These are phyloP conservation scores for Dasypus novemcinctus DNA, from an alignment of 2,113 vertebrate species.

Conservation along the genomic window DNA sequence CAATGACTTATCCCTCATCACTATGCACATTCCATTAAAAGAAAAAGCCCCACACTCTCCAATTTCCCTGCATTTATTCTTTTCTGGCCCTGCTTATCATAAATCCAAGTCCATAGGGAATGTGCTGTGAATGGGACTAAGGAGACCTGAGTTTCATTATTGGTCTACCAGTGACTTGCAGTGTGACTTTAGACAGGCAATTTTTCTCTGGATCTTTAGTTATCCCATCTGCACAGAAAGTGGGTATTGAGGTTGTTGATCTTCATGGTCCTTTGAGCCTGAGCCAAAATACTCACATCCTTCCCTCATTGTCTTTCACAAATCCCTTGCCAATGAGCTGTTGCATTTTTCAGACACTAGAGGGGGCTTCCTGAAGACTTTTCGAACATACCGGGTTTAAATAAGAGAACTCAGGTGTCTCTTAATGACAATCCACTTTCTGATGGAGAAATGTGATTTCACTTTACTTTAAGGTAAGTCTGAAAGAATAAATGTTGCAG, in stretches of 20 bases:
- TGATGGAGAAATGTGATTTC: neutral
- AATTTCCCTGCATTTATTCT: neutral
- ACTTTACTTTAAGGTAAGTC: neutral
- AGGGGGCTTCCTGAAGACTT: slow-evolving; percentile 75
- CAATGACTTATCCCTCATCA: neutral
- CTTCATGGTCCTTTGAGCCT: neutral
- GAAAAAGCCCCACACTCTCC: neutral
- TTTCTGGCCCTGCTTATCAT: neutral
- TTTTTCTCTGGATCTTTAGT: neutral
- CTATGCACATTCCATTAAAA: neutral
- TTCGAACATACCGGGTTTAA: neutral
- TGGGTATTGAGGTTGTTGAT: neutral
- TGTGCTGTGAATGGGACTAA: neutral
- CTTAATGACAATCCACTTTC: neutral
- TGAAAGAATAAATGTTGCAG: neutral
- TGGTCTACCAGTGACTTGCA: neutral
- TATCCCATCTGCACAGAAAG: neutral
- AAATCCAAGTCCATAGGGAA: neutral
- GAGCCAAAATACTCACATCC: neutral
- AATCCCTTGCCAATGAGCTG: neutral
- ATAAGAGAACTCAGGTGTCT: neutral
- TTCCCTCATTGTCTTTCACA: neutral
- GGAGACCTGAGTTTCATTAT: neutral
- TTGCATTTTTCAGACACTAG: slow-evolving; percentile 64
- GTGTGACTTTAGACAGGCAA: neutral